These are phyloP conservation scores for Halocynthia roretzi DNA, from an alignment of 23 tunicate species.

Conservation along the genomic window DNA sequence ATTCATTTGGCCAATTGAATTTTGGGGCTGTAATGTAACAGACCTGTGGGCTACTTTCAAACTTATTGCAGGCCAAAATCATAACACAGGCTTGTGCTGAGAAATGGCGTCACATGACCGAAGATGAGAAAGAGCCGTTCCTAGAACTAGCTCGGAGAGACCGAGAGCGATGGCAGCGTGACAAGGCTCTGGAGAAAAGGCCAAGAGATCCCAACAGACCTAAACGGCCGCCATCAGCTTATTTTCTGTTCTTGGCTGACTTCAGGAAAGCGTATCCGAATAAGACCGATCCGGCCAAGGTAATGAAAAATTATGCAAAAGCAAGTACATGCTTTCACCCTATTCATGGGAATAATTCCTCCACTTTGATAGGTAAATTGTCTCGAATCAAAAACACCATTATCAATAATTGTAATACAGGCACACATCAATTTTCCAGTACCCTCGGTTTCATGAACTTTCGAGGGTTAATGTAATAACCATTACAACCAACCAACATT, in stretches of 20 bases:
- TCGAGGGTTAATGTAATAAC: no score
- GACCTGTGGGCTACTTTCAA: neutral
- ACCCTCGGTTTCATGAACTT: no score
- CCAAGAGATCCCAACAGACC: slow-evolving; percentile 94
- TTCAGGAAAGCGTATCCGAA: slow-evolving; percentile 63
- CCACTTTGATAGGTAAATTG: no score
- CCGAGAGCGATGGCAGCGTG: slow-evolving; percentile 83
- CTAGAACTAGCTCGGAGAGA: slow-evolving; percentile 79
- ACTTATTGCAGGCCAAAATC: slow-evolving; percentile 69
- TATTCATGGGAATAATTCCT: no score
- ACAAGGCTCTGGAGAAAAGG: slow-evolving; percentile 93
- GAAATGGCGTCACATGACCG: slow-evolving; percentile 91
- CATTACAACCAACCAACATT: no score
- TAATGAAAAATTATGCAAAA: neutral
- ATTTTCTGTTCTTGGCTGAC: slow-evolving; percentile 80
- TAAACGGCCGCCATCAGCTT: slow-evolving; percentile 90
- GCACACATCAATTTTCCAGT: no score
- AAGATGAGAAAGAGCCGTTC: slow-evolving; percentile 91
- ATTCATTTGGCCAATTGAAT: neutral
- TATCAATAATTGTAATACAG: no score
- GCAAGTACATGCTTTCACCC: no score
- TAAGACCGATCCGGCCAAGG: slow-evolving; percentile 90
- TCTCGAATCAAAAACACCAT: no score
- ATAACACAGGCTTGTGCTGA: slow-evolving; percentile 99
- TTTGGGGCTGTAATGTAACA: neutral